These are phyloP conservation scores for Capitulum mitella DNA, from an alignment of 2,888 invertebrate species.

Conservation along the genomic window DNA sequence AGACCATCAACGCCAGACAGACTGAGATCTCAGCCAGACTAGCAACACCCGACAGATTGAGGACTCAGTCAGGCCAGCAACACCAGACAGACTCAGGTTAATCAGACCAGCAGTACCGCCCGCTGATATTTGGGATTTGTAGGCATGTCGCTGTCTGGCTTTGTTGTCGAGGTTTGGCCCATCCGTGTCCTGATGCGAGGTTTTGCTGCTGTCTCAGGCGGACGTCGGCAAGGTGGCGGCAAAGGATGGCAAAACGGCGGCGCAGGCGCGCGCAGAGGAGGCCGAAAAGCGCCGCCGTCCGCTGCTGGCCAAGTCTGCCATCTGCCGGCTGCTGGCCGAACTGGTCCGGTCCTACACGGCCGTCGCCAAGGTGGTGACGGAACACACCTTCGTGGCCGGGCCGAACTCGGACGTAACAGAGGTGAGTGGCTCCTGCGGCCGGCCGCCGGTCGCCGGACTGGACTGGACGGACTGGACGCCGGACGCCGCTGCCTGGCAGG, in stretches of 20 bases:
- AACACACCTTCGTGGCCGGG: slow-evolving; percentile 41
- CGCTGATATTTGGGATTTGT: too few relatives aligned
- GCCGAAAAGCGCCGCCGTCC: slow-evolving; percentile 52
- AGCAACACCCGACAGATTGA: too few relatives aligned
- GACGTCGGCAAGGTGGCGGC: slow-evolving; percentile 32
- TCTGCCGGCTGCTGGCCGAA: slow-evolving; percentile 68
- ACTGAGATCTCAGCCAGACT: too few relatives aligned
- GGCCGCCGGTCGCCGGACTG: neutral
- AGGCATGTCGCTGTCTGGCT: too few relatives aligned
- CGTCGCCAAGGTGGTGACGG: slow-evolving; percentile 65
- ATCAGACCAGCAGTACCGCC: too few relatives aligned
- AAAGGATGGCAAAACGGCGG: slow-evolving; percentile 33
- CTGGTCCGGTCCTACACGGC: slow-evolving; percentile 69
- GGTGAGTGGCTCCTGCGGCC: slow-evolving; percentile 26
- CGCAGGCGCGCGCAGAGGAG: slow-evolving; percentile 33
- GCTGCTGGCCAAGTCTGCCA: slow-evolving; percentile 62
- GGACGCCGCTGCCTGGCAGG: too few relatives aligned
- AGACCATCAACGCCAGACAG: too few relatives aligned
- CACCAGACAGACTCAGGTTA: too few relatives aligned
- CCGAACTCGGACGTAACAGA: slow-evolving; percentile 33
- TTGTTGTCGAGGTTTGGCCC: too few relatives aligned
- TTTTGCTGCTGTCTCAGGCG: slow-evolving; percentile 31
- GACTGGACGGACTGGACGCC: neutral
- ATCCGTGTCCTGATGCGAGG: too few relatives aligned
- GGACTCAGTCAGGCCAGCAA: too few relatives aligned